Evolutionary conservation across 2,888 invertebrate species (phyloP).

Genomic region (Steinernema carpocapsae): DNA sequence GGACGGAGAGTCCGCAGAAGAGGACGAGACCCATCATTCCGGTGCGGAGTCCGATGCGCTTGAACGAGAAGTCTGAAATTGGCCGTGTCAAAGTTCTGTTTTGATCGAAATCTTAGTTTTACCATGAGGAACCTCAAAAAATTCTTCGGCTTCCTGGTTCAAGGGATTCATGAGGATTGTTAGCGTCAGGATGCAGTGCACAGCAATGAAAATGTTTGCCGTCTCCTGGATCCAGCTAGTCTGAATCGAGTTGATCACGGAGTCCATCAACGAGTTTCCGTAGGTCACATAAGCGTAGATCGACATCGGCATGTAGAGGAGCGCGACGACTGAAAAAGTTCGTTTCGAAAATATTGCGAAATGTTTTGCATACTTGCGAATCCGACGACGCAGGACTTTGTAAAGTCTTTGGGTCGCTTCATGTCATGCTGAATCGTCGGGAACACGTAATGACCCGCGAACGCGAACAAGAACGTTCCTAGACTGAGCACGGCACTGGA

Average conservation of each 20-base stretch:
- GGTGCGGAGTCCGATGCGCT: constrained; percentile 57
- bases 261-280: constrained; percentile 62
- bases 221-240: constrained; percentile 53
- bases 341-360: constrained; percentile 15
- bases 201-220: constrained; percentile 67
- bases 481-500: constrained; percentile 58
- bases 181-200: constrained; percentile 67
- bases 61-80: constrained; percentile 55
- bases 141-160: constrained; percentile 65
- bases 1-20: constrained; percentile 60
- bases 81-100: not conserved
- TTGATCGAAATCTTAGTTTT: too few relatives aligned
- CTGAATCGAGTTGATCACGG: constrained; percentile 62
- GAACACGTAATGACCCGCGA: constrained; percentile 72
- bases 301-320: constrained; percentile 66
- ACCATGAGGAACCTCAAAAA: constrained; percentile 60
- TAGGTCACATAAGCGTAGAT: constrained; percentile 64
- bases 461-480: constrained; percentile 66
- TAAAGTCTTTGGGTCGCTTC: constrained; percentile 80
- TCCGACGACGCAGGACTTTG: constrained; percentile 75
- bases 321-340: constrained; percentile 52
- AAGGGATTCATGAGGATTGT: constrained; percentile 66
- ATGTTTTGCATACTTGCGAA: constrained; percentile 50
- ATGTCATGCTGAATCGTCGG: constrained; percentile 90
- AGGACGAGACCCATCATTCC: constrained; percentile 56